Evolutionary conservation across 2,797 vertebrate genomes (phyloP).

Genomic region (Petrocephalus schoutedeni): DNA sequence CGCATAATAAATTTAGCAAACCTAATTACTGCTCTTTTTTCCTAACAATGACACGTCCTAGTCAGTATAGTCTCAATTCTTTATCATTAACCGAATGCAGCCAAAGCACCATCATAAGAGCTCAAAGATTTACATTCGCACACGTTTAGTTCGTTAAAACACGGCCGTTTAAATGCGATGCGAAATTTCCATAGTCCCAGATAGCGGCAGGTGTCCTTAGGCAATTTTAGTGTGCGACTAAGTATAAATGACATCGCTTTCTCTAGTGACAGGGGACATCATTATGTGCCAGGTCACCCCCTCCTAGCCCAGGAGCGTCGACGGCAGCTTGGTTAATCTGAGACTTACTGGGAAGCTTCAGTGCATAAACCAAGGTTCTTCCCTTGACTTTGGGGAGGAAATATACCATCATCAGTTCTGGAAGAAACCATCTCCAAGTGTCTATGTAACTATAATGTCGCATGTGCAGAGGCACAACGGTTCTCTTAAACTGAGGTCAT

Average conservation of each 20-base stretch:
- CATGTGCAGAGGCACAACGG: background rate
- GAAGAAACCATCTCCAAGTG: constrained; percentile 14
- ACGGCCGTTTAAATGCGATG: constrained; percentile 22
- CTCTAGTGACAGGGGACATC: constrained; percentile 34
- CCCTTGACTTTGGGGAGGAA: too few relatives aligned
- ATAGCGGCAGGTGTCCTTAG: constrained; percentile 37
- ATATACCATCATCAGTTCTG: too few relatives aligned
- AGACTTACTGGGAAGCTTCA: constrained; percentile 34
- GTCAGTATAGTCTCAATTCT: background rate
- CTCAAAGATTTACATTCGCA: background rate
- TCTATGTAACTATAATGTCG: background rate
- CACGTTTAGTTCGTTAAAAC: background rate
- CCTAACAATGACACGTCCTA: background rate
- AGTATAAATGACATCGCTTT: constrained; percentile 56
- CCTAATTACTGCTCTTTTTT: background rate
- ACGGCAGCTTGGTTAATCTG: constrained; percentile 60
- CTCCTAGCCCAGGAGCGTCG: constrained; percentile 43
- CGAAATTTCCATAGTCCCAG: constrained; percentile 42
- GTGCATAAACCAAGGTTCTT: background rate
- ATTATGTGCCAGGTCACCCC: constrained; percentile 42
- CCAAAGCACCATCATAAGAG: background rate
- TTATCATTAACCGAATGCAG: background rate
- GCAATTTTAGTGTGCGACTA: constrained; percentile 27
- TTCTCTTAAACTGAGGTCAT: background rate
- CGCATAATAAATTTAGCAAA: background rate